Conservation (phyloP, 2,797 vertebrate genomes). For the Leptodactylus fallax region DNA sequence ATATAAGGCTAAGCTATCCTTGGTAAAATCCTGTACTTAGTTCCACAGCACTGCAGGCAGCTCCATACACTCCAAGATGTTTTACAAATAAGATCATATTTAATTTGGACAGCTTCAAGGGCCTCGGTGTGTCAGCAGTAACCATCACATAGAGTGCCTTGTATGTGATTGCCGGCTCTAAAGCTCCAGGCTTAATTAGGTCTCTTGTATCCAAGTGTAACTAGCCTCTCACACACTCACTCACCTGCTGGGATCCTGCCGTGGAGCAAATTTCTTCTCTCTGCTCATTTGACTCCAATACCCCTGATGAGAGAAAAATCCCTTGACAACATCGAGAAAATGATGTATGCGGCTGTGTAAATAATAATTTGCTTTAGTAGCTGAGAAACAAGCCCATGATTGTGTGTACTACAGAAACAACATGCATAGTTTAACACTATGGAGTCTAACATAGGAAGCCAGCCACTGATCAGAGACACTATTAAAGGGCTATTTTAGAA, state of each 20-base stretch:
- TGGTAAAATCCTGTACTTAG: background rate
- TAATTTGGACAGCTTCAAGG: slow-evolving; percentile 44
- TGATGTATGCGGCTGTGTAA: slow-evolving; percentile 40
- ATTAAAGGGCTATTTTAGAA: background rate
- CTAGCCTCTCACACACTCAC: slow-evolving; percentile 37
- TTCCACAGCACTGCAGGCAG: background rate
- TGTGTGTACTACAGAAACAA: background rate
- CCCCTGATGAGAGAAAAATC: slow-evolving; percentile 44
- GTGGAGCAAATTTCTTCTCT: slow-evolving; percentile 38
- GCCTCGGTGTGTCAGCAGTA: background rate
- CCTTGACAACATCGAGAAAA: slow-evolving; percentile 43
- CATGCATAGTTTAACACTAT: background rate
- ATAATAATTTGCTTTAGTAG: slow-evolving; percentile 45
- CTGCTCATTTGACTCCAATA: slow-evolving; percentile 54
- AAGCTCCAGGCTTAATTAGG: slow-evolving; percentile 48
- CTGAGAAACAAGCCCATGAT: slow-evolving; percentile 36
- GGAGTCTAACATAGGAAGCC: slow-evolving; percentile 1
- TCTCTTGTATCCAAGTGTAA: slow-evolving; percentile 43
- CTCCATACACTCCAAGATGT: background rate
- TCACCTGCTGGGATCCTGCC: slow-evolving; percentile 37
- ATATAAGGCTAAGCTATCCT: background rate
- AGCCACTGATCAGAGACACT: background rate
- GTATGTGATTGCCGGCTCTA: slow-evolving; percentile 1
- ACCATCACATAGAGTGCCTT: background rate
- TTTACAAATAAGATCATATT: slow-evolving; percentile 43